Percentiles rank a stretch among this genome's conserved stretches.
These are phyloP conservation scores for Euplagia quadripunctaria DNA, from an alignment of 2,888 invertebrate genomes.

Conservation along the genomic window DNA sequence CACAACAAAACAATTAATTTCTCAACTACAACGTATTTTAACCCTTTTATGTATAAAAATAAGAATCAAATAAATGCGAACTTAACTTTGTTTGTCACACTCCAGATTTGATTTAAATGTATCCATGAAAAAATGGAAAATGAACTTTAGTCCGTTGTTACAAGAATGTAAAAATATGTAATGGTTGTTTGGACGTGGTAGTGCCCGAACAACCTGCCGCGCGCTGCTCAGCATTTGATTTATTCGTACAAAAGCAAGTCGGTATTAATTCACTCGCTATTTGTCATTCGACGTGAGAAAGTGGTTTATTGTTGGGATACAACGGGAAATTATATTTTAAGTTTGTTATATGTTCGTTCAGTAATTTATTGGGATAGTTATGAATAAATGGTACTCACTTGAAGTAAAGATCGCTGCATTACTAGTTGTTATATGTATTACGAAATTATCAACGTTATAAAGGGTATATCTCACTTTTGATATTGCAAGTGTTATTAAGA, in stretches of 20 bases:
- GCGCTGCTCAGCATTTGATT: slow-evolving; percentile 75
- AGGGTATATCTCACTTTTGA: too few relatives aligned
- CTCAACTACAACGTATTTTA: slow-evolving; percentile 5
- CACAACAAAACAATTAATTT: slow-evolving; percentile 51
- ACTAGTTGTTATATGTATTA: not conserved
- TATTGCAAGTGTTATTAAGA: too few relatives aligned
- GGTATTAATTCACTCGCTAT: slow-evolving; percentile 82
- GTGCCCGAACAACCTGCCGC: slow-evolving; percentile 67
- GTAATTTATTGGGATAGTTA: slow-evolving; percentile 43
- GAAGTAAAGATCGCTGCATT: not conserved
- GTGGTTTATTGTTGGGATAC: slow-evolving; percentile 77
- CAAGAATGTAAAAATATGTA: slow-evolving; percentile 19
- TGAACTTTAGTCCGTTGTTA: slow-evolving; percentile 23
- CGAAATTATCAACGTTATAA: not conserved
- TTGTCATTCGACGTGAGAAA: slow-evolving; percentile 83
- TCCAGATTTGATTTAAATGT: slow-evolving; percentile 34
- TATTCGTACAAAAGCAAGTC: slow-evolving; percentile 71
- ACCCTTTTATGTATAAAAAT: not conserved
- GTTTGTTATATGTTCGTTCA: slow-evolving; percentile 33
- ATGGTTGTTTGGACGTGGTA: slow-evolving; percentile 29
- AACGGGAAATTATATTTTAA: slow-evolving; percentile 67
- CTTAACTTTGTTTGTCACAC: slow-evolving; percentile 29
- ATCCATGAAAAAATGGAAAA: slow-evolving; percentile 16
- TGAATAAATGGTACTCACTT: slow-evolving; percentile 5
- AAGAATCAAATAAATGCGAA: slow-evolving; percentile 26